phyloP scores from a whole-genome alignment of 2,888 invertebrate species.

The Andrena praecox region DNA sequence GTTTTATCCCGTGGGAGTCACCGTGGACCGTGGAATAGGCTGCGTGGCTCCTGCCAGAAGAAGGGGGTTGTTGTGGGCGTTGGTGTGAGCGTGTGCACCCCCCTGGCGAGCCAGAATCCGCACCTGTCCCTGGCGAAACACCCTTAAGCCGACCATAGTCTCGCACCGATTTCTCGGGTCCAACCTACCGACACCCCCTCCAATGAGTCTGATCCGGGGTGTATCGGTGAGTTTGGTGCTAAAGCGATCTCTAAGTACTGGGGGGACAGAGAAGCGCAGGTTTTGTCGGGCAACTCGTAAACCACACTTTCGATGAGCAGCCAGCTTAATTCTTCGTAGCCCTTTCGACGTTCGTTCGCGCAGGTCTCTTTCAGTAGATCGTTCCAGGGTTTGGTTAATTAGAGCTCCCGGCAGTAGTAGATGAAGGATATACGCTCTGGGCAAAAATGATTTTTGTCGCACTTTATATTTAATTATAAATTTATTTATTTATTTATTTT shows the following conservation, averaged over 20 bases:
- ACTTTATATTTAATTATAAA: no score
- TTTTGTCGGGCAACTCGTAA: not conserved
- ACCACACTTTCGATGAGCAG: not conserved
- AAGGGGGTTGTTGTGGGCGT: constrained; percentile 19
- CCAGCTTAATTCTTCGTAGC: not conserved
- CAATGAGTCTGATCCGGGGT: constrained; percentile 6
- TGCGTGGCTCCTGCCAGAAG: constrained; percentile 27
- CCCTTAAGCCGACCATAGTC: constrained; percentile 76
- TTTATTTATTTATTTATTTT: no score
- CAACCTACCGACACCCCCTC: not conserved
- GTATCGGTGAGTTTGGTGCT: constrained; percentile 23
- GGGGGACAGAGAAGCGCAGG: constrained; percentile 11
- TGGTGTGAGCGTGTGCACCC: constrained; percentile 27
- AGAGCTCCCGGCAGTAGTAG: no score
- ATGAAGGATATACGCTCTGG: no score
- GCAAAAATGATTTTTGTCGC: no score
- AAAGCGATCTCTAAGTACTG: constrained; percentile 35
- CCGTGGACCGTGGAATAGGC: constrained; percentile 45
- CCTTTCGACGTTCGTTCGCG: no score
- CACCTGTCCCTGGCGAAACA: constrained; percentile 77
- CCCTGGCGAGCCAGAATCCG: constrained; percentile 62
- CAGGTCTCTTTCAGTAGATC: no score
- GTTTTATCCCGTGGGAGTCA: constrained; percentile 81
- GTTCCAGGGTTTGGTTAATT: no score
- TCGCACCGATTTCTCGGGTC: constrained; percentile 53